Conservation (phyloP, 1,140 invertebrate genomes). For the Aphelinus certus region DNA sequence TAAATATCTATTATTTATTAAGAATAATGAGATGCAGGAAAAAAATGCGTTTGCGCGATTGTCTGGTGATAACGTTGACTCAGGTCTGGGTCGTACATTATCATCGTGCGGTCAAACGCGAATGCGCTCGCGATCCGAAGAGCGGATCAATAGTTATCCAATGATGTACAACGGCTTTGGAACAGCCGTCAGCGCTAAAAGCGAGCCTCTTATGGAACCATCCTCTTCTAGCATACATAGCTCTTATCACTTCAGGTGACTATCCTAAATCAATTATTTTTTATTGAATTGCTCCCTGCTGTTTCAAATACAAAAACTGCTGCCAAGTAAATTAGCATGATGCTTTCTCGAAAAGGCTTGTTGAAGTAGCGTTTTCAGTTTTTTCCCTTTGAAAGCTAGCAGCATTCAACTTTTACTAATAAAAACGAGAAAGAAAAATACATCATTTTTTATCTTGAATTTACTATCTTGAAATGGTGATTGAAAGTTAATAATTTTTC, state of each 20-base stretch:
- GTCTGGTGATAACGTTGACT: slow-evolving; percentile 52
- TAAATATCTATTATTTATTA: slow-evolving; percentile 1
- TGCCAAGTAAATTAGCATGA: neutral
- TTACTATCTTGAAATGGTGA: neutral
- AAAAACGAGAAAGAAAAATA: no score
- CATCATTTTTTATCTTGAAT: no score
- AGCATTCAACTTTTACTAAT: no score
- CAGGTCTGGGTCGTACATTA: slow-evolving; percentile 59
- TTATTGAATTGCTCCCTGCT: no score
- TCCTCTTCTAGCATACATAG: slow-evolving; percentile 9
- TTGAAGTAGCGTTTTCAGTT: no score
- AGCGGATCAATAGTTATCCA: slow-evolving; percentile 46
- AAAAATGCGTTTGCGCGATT: slow-evolving; percentile 43
- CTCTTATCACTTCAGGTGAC: slow-evolving; percentile 22
- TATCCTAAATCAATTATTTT: neutral
- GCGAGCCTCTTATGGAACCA: slow-evolving; percentile 49
- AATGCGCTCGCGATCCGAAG: slow-evolving; percentile 57
- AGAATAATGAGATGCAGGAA: slow-evolving; percentile 38
- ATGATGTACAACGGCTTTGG: slow-evolving; percentile 43
- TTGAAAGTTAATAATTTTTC: no score
- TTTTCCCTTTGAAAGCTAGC: no score
- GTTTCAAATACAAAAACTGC: no score
- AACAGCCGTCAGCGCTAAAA: slow-evolving; percentile 53
- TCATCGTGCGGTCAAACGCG: slow-evolving; percentile 54
- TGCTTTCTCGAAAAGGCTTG: neutral